A percentile compares a stretch with the other conserved stretches of the same genome.
Conservation (phyloP, 1,140 invertebrate species). For the Whitmania pigra region DNA sequence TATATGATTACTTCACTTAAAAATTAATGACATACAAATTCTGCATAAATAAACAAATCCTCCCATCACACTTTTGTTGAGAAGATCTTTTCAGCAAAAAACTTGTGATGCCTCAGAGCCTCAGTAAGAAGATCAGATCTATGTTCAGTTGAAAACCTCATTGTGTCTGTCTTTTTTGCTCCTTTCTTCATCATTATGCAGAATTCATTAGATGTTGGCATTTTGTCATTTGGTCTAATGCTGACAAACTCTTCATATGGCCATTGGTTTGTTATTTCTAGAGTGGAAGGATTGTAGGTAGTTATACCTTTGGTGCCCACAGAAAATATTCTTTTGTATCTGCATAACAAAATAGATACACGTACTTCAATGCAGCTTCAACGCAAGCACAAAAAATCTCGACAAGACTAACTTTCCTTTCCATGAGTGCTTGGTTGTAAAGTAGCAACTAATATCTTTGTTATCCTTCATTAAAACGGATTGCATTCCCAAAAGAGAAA, state of each 20-base stretch:
- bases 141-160: constrained; percentile 94
- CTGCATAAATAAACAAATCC: no score
- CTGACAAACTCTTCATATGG: constrained; percentile 46
- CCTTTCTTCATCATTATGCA: constrained; percentile 75
- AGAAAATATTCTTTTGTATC: constrained; percentile 93
- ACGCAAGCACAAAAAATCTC: background rate
- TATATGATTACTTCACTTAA: background rate
- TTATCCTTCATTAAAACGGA: constrained; percentile 51
- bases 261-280: constrained; percentile 88
- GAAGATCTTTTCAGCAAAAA: constrained; percentile 28
- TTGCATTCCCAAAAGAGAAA: no score
- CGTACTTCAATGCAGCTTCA: background rate
- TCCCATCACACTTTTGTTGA: constrained; percentile 32
- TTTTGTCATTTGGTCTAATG: constrained; percentile 42
- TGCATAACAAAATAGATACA: constrained; percentile 38
- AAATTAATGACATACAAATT: background rate
- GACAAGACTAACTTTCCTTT: constrained; percentile 70
- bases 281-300: constrained; percentile 83
- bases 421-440: constrained; percentile 89
- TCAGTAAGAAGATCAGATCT: constrained; percentile 80
- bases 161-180: constrained; percentile 69
- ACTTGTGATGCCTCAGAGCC: constrained; percentile 48
- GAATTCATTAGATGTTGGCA: constrained; percentile 51
- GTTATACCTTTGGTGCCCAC: constrained; percentile 87
- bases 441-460: constrained; percentile 78